Conservation (phyloP, 2,888 invertebrate species). For the Diarsia dahlii region DNA sequence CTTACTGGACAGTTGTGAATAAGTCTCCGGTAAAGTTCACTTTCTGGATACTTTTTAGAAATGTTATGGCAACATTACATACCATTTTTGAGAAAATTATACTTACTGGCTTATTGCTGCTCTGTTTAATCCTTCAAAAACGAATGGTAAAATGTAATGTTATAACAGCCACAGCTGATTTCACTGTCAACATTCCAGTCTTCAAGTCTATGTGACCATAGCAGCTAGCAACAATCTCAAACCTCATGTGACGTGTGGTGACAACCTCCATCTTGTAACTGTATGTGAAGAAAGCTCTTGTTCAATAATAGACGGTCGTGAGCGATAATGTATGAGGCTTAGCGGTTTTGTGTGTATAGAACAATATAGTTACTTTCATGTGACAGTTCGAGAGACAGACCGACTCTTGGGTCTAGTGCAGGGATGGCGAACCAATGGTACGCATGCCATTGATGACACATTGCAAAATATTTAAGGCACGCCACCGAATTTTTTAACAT, state of each 20-base stretch:
- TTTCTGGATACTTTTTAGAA: too few species aligned
- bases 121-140: not conserved
- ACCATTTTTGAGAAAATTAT: too few species aligned
- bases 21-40: too few species aligned
- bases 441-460: too few species aligned
- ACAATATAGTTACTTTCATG: not conserved
- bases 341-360: constrained; percentile 16
- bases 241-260: constrained; percentile 1
- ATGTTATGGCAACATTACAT: too few species aligned
- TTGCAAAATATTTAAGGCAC: too few species aligned
- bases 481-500: too few species aligned
- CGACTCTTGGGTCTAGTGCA: not conserved
- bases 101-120: not conserved
- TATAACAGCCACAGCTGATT: not conserved
- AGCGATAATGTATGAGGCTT: constrained; percentile 8
- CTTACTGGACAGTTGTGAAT: too few species aligned
- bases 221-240: not conserved
- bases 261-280: not conserved
- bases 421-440: too few species aligned
- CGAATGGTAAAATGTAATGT: not conserved
- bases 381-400: not conserved
- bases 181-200: too few species aligned
- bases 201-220: not conserved
- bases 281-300: constrained; percentile 6
- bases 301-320: constrained; percentile 16